Evolutionary conservation across 2,797 vertebrate species (phyloP), one percentile per base, ranked within the genome.

Genomic region (Acipenser transmontanus): DNA sequence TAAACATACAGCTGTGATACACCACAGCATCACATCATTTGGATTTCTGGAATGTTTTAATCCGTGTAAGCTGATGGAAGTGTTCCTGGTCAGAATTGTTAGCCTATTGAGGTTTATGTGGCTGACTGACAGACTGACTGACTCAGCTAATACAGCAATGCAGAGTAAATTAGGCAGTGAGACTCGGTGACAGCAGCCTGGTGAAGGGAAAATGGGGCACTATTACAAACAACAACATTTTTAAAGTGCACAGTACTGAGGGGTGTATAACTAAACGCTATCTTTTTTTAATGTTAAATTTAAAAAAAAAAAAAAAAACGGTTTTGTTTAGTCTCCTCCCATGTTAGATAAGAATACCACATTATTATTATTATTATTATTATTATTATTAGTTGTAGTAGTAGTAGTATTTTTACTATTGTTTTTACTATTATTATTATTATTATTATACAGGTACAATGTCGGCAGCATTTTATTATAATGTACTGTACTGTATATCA

Each of bases 1-100:
- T 87, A 89, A 91, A 89, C 84, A 88, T 64, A 78, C 63, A 49
- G 70, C 54, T 76, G 79, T 89, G 87, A 83, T 77, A 89, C 77
- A 85, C 80, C 71, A 74, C 81, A 80, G 77, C 81, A 87, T 89
- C 80, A 67, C 81, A 73, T 85, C 81, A 73, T 86, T 84, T 83
- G 80, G 74, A 85, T 80, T 86, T 80, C 85, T 87, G 76, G 76
- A 83, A 84, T 85, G 67, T 77, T 80, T 81, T 71, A 73, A 70
- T 82, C 71, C 77, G 72, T 70, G 67, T 62, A 68, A 72, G 69
- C 70, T 74, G 67, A 52, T 62, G 66, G 59, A 49, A 70, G 72
- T 72, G 67, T 60, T 61, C 72, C 54, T 57, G 68, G 60, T 73
- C 73, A 75, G 69, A 70, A 66, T 72, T 69, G 76, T 75, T 77